phyloP scores from a whole-genome alignment of 2,888 invertebrate species.

The Desoria tigrina region DNA sequence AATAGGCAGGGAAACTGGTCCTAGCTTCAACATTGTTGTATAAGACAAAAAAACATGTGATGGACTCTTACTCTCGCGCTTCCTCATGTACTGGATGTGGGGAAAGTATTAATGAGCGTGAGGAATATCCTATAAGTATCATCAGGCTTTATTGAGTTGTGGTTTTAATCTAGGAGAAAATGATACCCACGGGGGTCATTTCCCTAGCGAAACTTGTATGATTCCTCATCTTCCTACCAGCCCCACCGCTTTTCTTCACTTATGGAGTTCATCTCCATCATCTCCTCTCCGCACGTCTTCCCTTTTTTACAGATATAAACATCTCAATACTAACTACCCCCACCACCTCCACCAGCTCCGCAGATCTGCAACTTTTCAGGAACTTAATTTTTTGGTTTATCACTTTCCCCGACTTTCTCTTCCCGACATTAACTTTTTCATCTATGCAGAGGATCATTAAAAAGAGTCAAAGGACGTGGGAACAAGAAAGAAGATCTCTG shows the following conservation, averaged over 20 bases:
- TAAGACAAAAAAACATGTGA: background rate
- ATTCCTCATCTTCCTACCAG: slow-evolving; percentile 51
- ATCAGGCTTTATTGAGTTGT: slow-evolving; percentile 54
- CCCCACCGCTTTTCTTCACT: slow-evolving; percentile 45
- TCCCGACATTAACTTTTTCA: too few species aligned
- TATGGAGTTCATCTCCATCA: slow-evolving; percentile 41
- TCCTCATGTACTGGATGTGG: too few species aligned
- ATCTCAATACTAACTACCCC: background rate
- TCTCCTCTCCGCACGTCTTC: slow-evolving; percentile 20
- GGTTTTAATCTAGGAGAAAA: slow-evolving; percentile 54
- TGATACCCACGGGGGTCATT: slow-evolving; percentile 53
- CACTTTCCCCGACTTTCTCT: too few species aligned
- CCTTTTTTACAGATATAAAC: background rate
- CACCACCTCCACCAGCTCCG: too few species aligned
- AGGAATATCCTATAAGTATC: slow-evolving; percentile 43
- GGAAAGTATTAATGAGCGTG: slow-evolving; percentile 20
- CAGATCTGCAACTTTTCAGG: too few species aligned
- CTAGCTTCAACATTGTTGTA: background rate
- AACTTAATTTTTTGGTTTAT: too few species aligned
- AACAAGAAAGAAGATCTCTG: too few species aligned
- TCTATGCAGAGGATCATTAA: too few species aligned
- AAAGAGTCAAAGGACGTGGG: too few species aligned
- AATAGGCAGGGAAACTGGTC: background rate
- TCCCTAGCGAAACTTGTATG: slow-evolving; percentile 53
- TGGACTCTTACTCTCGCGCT: too few species aligned